Evolutionary conservation across 1,140 invertebrate species (phyloP), one percentile per base, ranked within the genome.

Genomic region (Lucilia sericata): DNA sequence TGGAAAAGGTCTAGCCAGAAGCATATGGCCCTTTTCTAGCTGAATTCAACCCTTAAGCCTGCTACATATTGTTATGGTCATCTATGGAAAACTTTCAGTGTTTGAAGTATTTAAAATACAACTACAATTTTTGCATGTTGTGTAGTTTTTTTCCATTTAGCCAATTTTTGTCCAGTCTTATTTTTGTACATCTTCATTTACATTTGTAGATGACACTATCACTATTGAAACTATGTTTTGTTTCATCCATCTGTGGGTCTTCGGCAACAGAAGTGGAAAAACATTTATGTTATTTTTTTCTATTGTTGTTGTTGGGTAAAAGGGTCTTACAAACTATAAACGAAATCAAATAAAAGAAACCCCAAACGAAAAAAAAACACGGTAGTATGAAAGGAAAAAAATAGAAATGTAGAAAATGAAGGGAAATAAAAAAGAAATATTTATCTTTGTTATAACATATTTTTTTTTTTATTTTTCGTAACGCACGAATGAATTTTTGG

Each of bases 401-500:
- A n/a, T 60, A n/a, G n/a, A 60, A 60, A 60, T 14, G 55, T 60
- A 12, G 65, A 70, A n/a, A 70, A 70, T 70, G 65, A 10, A 60
- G n/a, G 55, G 55, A 60, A 60, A 60, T 60, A 12, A 70, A 21
- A 70, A 70, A 19, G 19, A 70, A 70, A 70, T 70, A 70, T 70
- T 70, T 70, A 70, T 70, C 65, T 70, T 70, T 70, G 65, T 70
- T 70, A 21, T 10, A 21, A 14, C n/a, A 60, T n/a, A 60, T n/a
- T 60, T 60, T 60, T 60, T 60, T n/a, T 5, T 60, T n/a, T n/a
- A n/a, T n/a, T n/a, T 70, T 70, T 25, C n/a, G n/a, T 70, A 21
- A 70, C 65, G 65, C 65, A 70, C 65, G 65, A 70, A 25, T 70
- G 65, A 21, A 70, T 25, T 70, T 70, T 70, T 70, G 65, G 21